Evolutionary conservation across 2,888 invertebrate species (phyloP), one percentile per base, ranked within the genome.

Genomic region (Stenodera caucasica): DNA sequence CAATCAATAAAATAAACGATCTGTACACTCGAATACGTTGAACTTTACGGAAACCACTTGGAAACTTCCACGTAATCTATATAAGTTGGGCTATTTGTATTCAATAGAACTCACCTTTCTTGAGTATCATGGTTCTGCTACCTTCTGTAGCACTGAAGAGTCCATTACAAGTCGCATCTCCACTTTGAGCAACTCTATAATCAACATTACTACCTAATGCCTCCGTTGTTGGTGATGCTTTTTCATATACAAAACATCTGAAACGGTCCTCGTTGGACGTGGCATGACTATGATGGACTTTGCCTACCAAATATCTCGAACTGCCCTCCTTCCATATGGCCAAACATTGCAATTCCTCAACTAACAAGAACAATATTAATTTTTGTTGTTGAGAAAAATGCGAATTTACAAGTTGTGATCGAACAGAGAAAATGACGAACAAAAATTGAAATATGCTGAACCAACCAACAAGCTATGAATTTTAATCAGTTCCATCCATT

Each of bases 311-410:
- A 82, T 94, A 96, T 60, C 94, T 86, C 55, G 92, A 89, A 75
- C 94, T 94, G 58, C 96, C 95, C 79, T 96, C 96, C 81, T 95
- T 95, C 96, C 96, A 96, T 59, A 90, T 90, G 4, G 95, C 96
- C 71, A 95, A 82, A 77, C 96, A 96, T 76, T 94, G 92, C 55
- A 96, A 83, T 78, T 95, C 94, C 80, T 95, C 95, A 70, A 93
- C 95, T 94, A 45, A 1, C 6, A 21, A 45, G n/a, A n/a, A n/a
- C n/a, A n/a, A n/a, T n/a, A n/a, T n/a, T n/a, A n/a, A n/a, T n/a
- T n/a, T n/a, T n/a, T n/a, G n/a, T n/a, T n/a, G n/a, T n/a, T n/a
- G 2, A 26, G 26, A 26, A 58, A 52, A 58, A 53, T 54, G 2
- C 21, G 9, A 8, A 21, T 45, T 45, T 6, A 12, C 8, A n/a